A percentile compares a stretch with the other conserved stretches of the same genome.
Conservation (phyloP, 1,140 invertebrate genomes). For the Bombus affinis region DNA sequence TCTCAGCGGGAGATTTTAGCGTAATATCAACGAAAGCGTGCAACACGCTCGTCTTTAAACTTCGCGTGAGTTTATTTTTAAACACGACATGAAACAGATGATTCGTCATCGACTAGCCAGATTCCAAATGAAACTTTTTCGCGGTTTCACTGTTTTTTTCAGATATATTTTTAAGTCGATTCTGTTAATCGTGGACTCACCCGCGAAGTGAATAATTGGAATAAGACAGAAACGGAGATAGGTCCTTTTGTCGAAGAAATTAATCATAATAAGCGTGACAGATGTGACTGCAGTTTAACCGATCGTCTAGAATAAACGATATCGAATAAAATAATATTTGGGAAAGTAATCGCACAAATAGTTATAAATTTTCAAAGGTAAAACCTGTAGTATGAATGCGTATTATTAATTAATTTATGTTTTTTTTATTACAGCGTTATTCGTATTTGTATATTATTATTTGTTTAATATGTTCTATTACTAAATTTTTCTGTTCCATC, state of each 20-base stretch:
- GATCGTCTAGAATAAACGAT: no score
- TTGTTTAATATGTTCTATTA: background rate
- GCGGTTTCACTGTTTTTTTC: background rate
- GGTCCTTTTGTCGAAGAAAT: background rate
- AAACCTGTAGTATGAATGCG: background rate
- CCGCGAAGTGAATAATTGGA: background rate
- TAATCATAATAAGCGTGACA: background rate
- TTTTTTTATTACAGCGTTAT: background rate
- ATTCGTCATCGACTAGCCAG: constrained; percentile 26
- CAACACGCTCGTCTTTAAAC: constrained; percentile 4
- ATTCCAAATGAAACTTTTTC: constrained; percentile 25
- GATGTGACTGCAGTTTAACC: background rate
- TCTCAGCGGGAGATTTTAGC: constrained; percentile 23
- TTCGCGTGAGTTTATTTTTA: constrained; percentile 53
- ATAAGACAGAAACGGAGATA: background rate
- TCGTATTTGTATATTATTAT: background rate
- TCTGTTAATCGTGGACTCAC: background rate
- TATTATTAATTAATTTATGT: background rate
- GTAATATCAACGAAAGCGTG: constrained; percentile 32
- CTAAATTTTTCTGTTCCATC: background rate
- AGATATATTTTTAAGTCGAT: constrained; percentile 1
- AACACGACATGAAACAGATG: constrained; percentile 42
- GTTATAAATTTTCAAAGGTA: background rate
- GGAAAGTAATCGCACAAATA: background rate
- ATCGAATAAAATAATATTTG: background rate